These are phyloP conservation scores for Epinephelus fuscoguttatus DNA, from an alignment of 2,113 vertebrate genomes.

Conservation along the genomic window DNA sequence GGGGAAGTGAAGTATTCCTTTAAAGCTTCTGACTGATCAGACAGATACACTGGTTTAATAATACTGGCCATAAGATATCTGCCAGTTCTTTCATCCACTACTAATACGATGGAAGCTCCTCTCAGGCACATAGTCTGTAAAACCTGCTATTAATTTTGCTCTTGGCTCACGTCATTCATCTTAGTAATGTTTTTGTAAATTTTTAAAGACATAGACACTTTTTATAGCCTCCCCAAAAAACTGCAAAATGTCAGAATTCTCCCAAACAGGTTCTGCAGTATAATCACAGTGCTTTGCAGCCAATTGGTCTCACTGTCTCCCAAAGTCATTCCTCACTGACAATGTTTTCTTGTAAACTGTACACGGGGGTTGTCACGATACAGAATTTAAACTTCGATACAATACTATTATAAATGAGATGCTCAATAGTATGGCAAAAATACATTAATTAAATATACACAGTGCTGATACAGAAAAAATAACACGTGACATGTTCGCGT, in stretches of 20 bases:
- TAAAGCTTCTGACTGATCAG: constrained; percentile 8
- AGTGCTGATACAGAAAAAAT: no score
- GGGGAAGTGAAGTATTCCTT: no score
- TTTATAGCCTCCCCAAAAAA: constrained; percentile 22
- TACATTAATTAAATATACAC: no score
- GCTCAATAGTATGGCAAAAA: no score
- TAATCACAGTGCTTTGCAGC: constrained; percentile 3
- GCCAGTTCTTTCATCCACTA: constrained; percentile 10
- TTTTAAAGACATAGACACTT: constrained; percentile 27
- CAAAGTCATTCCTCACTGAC: neutral
- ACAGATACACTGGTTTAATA: constrained; percentile 16
- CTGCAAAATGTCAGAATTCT: neutral
- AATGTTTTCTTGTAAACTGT: neutral
- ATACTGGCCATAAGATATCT: constrained; percentile 11
- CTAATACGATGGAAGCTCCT: constrained; percentile 36
- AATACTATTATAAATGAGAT: no score
- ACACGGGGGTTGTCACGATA: no score
- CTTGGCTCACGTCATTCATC: constrained; percentile 5
- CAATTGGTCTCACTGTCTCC: neutral
- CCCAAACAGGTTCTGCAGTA: constrained; percentile 13
- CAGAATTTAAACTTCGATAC: no score
- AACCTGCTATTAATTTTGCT: constrained; percentile 25
- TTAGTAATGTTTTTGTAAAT: constrained; percentile 40
- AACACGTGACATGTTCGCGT: no score
- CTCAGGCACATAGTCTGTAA: constrained; percentile 58